Base-by-base conservation (phyloP, 2,888 invertebrate genomes). In the Leptura quadrifasciata region DNA sequence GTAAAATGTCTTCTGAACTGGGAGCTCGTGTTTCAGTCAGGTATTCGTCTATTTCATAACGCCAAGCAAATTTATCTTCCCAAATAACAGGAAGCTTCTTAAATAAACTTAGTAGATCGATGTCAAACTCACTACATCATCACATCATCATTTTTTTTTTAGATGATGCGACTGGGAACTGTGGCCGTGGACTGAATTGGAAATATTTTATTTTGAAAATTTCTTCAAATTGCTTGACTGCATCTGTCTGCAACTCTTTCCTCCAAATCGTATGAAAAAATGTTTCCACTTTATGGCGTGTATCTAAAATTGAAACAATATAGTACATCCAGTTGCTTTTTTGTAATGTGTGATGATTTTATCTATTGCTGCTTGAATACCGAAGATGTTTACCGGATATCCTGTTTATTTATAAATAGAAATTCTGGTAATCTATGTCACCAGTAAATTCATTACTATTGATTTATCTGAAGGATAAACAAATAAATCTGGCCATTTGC, bases 241-340 rank as follows among this genome's bases (percentile, higher is more conserved):
- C 58, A 24, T 58, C 58, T 24, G 4, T 58, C 24, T 21, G 58
- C 24, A 58, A 21, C 24, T 74, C 60, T 21, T 55, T 76, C 47
- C 78, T 79, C 81, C 82, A 81, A 9, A 20, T 31, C 47, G 82
- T 82, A 47, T 79, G 39, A 15, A 79, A 60, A 72, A 84, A 84
- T 15, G 79, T 81, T 63, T 83, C 74, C n/a, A 61, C 52, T 68
- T 84, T 84, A 68, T 83, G 83, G 35, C 80, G 74, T 39, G 82
- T 80, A 67, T 85, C 83, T 61, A 83, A 73, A 57, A 83, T 79
- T 55, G 83, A 73, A 52, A 75, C 21, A 8, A 79, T 68, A 68
- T 81, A 83, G 60, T 84, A 84, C 57, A 82, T 76, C 83, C 83
- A 84, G 64, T 84, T 84, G 9, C 69, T 80, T 65, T 79, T 79